Evolutionary conservation across 1,140 invertebrate species (phyloP).

Genomic region (Aphelinus atriplicis): DNA sequence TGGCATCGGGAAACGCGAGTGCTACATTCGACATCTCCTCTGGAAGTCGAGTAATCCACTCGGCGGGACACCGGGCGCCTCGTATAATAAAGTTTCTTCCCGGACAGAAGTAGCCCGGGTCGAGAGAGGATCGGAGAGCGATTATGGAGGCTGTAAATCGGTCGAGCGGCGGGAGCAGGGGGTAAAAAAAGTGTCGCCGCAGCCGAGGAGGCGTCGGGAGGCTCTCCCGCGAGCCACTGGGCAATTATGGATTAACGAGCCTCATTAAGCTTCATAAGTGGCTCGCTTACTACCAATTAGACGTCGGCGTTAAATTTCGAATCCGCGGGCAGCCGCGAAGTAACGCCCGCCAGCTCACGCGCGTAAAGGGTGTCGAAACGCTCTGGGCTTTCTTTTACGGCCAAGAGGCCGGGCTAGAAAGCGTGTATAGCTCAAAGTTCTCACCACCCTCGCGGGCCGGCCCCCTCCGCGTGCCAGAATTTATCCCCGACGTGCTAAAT

Average conservation of each 20-base stretch:
- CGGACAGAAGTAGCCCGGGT: not conserved
- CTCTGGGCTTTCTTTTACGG: not conserved
- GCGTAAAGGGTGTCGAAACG: slow-evolving; percentile 9
- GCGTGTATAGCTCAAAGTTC: too few species aligned
- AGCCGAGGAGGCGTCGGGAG: too few species aligned
- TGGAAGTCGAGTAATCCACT: too few species aligned
- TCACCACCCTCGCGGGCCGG: not conserved
- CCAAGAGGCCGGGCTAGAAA: not conserved
- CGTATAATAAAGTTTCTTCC: slow-evolving; percentile 3
- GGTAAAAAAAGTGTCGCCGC: slow-evolving; percentile 6
- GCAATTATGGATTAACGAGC: slow-evolving; percentile 46
- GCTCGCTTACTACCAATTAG: slow-evolving; percentile 48
- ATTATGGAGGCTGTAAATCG: slow-evolving; percentile 29
- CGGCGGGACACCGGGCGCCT: too few species aligned
- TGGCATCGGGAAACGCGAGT: too few species aligned
- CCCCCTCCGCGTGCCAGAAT: slow-evolving; percentile 33
- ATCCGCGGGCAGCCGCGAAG: not conserved
- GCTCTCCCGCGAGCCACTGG: not conserved
- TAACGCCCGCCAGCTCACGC: not conserved
- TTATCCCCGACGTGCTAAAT: slow-evolving; percentile 38
- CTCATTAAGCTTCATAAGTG: slow-evolving; percentile 46
- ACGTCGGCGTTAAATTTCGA: slow-evolving; percentile 41
- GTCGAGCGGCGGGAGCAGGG: too few species aligned
- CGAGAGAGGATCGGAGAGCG: not conserved
- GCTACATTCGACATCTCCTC: too few species aligned